phyloP scores from a whole-genome alignment of 1,140 invertebrate genomes.

The Trachymyrmex cornetzi region DNA sequence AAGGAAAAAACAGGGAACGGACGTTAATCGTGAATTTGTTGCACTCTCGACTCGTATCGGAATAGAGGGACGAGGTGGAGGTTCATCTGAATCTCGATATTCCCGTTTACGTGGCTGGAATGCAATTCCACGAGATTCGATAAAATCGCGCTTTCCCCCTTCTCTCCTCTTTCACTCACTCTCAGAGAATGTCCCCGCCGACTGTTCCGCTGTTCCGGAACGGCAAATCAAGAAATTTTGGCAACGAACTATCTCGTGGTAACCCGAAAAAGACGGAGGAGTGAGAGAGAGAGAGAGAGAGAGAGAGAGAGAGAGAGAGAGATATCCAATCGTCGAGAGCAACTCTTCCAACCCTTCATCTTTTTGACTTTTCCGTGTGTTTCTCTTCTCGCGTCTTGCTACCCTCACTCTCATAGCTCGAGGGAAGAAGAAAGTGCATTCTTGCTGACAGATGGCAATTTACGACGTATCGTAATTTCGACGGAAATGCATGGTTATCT shows the following conservation, averaged over 20 bases:
- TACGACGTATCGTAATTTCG: slow-evolving; percentile 62
- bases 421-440: slow-evolving; percentile 34
- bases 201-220: slow-evolving; percentile 48
- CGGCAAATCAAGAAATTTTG: slow-evolving; percentile 69
- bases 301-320: slow-evolving; percentile 2
- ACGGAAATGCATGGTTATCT: slow-evolving; percentile 46
- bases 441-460: slow-evolving; percentile 59
- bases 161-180: not conserved
- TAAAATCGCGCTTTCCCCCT: slow-evolving; percentile 62
- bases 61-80: slow-evolving; percentile 25
- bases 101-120: slow-evolving; percentile 73
- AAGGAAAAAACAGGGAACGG: not conserved
- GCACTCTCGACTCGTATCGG: slow-evolving; percentile 35
- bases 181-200: slow-evolving; percentile 32
- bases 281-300: not conserved
- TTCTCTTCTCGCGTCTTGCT: slow-evolving; percentile 30
- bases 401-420: not conserved
- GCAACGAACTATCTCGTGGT: slow-evolving; percentile 61
- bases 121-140: slow-evolving; percentile 70
- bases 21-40: slow-evolving; percentile 56
- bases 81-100: slow-evolving; percentile 66
- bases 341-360: slow-evolving; percentile 28
- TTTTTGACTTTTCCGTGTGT: slow-evolving; percentile 3
- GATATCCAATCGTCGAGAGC: slow-evolving; percentile 19
- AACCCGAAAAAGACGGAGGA: slow-evolving; percentile 9